Conservation (phyloP, 2,888 invertebrate species). For the Lasioglossum morio region DNA sequence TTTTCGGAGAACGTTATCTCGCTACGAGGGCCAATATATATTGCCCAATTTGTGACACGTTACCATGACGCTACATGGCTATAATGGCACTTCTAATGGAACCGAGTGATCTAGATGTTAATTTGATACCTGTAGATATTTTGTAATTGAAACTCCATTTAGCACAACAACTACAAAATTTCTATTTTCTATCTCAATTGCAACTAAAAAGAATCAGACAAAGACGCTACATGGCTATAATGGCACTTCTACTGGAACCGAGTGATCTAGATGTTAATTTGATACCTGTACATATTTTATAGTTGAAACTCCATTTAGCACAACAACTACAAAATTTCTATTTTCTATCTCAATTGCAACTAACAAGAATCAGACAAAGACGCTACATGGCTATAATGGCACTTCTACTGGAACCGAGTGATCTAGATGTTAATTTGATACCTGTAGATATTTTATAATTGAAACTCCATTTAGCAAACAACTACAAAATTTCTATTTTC, state of each 20-base stretch:
- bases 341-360: too few relatives aligned
- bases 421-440: neutral
- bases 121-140: neutral
- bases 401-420: neutral
- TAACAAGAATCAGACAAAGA: too few relatives aligned
- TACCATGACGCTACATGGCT: neutral
- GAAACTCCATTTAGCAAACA: neutral
- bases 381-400: neutral
- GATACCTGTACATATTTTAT: neutral
- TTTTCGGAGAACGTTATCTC: conserved; percentile 19
- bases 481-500: too few relatives aligned
- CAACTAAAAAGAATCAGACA: neutral
- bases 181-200: too few relatives aligned
- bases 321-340: too few relatives aligned
- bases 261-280: neutral
- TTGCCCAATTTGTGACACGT: neutral
- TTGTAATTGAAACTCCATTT: neutral
- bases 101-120: neutral
- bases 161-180: too few relatives aligned
- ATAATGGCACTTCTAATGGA: neutral
- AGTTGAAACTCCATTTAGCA: neutral
- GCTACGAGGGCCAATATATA: conserved; percentile 20
- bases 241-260: neutral
- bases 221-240: neutral
- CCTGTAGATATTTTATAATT: neutral